Evolutionary conservation across 2,113 vertebrate genomes (phyloP), one percentile per base, ranked within the genome.

Genomic region (Myrmecophaga tridactyla): DNA sequence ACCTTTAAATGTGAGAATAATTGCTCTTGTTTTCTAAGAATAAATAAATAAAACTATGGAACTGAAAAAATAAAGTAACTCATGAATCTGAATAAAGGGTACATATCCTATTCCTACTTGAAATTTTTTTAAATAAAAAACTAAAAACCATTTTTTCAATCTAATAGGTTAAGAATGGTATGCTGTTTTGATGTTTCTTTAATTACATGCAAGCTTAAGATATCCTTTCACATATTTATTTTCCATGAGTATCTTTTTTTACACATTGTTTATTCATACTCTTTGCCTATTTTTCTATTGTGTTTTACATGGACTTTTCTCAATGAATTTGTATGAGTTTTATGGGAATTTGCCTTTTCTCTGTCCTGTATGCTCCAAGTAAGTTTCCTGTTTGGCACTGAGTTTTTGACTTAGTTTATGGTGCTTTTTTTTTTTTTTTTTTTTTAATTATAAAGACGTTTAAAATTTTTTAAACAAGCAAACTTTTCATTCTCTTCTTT

Each of bases 1-100:
- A 92, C 82, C 92, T 80, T 75, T 91, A 89, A 92, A 92, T 96
- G 95, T 92, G 92, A 93, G 80, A 97, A 96, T 84, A 46, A 93
- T 70, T 70, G 83, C 94, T 86, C 92, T 92, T 96, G 87, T 97
- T 97, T 96, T 94, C 92, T 95, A 96, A 96, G 91, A 95, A 96
- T 93, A 95, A 96, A 90, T 36, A 96, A 97, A n/a, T n/a, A n/a
- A n/a, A 95, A 92, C 67, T 15, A 34, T 72, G 31, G 67, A 92
- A 90, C 69, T 93, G 27, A 90, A 91, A n/a, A n/a, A n/a, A n/a
- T n/a, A n/a, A n/a, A n/a, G n/a, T n/a, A n/a, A n/a, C n/a, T n/a
- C n/a, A 48, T 29, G 46, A 48, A 53, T 39, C 86, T 65, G 14
- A 7, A 34, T 80, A 69, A 58, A 34, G 36, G 20, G 36, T 69